Evolutionary conservation across 2,113 vertebrate genomes (phyloP), one percentile per base, ranked within the genome.

Genomic region (Cathartes aura): DNA sequence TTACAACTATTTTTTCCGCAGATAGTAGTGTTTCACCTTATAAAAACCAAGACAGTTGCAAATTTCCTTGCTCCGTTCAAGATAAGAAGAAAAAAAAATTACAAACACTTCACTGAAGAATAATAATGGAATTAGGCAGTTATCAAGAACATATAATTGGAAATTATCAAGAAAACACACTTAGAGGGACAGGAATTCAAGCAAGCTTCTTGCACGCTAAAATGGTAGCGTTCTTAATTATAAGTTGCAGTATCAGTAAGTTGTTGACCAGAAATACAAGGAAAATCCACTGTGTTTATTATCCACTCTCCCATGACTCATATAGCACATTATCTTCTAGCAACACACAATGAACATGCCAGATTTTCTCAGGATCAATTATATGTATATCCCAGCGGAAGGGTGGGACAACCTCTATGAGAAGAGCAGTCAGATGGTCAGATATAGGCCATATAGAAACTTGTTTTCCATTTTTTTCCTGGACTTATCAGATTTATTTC

Each of bases 1-100:
- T 92, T 88, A 70, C 24, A 67, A 45, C 11, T 71, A 12, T 34
- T 89, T 94, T 93, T 90, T 76, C 63, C 89, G 32, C 23, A 63
- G 70, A 70, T 7, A 62, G 59, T 50, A 62, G 23, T 34, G 7
- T 66, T 76, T 94, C 22, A 53, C 30, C 19, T 68, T 63, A 63
- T 18, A 86, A 81, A 89, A 92, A 53, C 2, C n/a, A 60, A 73
- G 80, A 70, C 34, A 59, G 16, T 88, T 83, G 45, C 53, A 78
- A 71, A 93, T 85, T 64, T 90, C 34, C 29, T 75, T 53, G 27
- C 15, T 38, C 36, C 16, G 67, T 89, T 93, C 68, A 89, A 71
- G 52, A 78, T 74, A 93, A 78, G 32, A 92, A 92, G 23, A 89
- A 90, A 86, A 88, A 16, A 80, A 94, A 64, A 83, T 73, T 60